These are phyloP conservation scores for Bombus pyrosoma DNA, from an alignment of 1,140 invertebrate species.

Conservation along the genomic window DNA sequence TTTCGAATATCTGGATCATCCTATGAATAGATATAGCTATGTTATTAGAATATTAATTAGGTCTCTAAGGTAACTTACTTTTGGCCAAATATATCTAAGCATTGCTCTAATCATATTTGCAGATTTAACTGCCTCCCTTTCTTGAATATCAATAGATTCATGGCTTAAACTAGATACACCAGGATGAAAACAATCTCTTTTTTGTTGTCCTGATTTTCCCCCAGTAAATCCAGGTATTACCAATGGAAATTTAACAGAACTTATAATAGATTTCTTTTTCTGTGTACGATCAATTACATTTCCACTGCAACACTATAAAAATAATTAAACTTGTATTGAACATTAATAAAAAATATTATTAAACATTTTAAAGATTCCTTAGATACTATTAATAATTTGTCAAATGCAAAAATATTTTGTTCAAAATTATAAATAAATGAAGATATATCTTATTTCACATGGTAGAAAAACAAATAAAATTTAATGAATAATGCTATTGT, in stretches of 20 bases:
- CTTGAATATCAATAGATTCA: conserved; percentile 85
- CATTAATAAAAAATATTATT: conserved; percentile 11
- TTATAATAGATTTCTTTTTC: conserved; percentile 76
- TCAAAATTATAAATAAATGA: background rate
- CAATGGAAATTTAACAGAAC: conserved; percentile 71
- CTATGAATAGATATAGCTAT: conserved; percentile 77
- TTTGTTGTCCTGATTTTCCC: conserved; percentile 84
- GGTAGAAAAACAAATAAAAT: conserved; percentile 26
- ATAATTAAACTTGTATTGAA: conserved; percentile 32
- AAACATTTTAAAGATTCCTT: background rate
- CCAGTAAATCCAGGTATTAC: conserved; percentile 77
- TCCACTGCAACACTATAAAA: conserved; percentile 77
- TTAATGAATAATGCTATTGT: conserved; percentile 14
- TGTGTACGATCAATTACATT: conserved; percentile 79
- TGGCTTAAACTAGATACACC: conserved; percentile 88
- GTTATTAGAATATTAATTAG: conserved; percentile 8
- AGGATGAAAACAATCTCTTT: conserved; percentile 95
- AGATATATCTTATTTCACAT: background rate
- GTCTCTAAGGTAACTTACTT: conserved; percentile 82
- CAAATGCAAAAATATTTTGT: background rate
- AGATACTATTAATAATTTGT: background rate
- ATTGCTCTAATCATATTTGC: conserved; percentile 94
- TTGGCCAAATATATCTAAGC: conserved; percentile 97
- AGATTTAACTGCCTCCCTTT: conserved; percentile 85
- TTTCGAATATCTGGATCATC: conserved; percentile 90